Conservation (phyloP, 1,140 invertebrate species). For the Drosophila chauvacae region DNA sequence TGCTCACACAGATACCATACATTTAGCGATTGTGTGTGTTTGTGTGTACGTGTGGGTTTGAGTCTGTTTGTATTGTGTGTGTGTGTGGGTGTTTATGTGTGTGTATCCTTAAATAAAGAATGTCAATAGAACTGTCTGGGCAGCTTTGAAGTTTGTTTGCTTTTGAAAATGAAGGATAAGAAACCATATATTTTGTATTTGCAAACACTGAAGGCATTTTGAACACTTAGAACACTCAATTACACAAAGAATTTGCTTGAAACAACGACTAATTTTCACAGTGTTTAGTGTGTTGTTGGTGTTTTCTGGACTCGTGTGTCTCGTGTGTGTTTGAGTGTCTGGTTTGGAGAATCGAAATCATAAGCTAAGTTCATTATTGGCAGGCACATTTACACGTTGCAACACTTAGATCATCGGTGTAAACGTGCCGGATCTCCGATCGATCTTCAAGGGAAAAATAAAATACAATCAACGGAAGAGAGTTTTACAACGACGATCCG, state of each 20-base stretch:
- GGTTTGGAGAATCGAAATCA: conserved; percentile 53
- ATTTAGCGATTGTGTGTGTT: conserved; percentile 58
- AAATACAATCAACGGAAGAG: conserved; percentile 54
- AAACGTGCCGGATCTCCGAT: conserved; percentile 51
- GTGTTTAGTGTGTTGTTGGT: conserved; percentile 53
- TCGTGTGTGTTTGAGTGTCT: conserved; percentile 16
- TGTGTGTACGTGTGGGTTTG: conserved; percentile 36
- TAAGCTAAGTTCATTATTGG: conserved; percentile 59
- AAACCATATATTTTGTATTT: conserved; percentile 72
- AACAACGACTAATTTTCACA: conserved; percentile 77
- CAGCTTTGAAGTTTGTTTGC: conserved; percentile 59
- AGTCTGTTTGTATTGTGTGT: conserved; percentile 35
- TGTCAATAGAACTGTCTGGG: conserved; percentile 37
- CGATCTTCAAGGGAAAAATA: conserved; percentile 25
- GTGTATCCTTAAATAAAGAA: conserved; percentile 48
- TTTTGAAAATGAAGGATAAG: conserved; percentile 61
- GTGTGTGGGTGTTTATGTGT: conserved; percentile 29
- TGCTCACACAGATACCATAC: conserved; percentile 70
- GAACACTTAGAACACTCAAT: conserved; percentile 79
- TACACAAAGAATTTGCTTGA: conserved; percentile 80
- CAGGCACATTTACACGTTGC: conserved; percentile 72
- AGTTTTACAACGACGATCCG: conserved; percentile 75
- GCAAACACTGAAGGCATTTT: conserved; percentile 82
- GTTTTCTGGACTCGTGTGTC: conserved; percentile 25
- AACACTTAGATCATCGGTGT: conserved; percentile 58